Percentiles rank a stretch among this genome's conserved stretches.
phyloP scores from a whole-genome alignment of 2,797 vertebrate species.

The Sitta carolinensis region DNA sequence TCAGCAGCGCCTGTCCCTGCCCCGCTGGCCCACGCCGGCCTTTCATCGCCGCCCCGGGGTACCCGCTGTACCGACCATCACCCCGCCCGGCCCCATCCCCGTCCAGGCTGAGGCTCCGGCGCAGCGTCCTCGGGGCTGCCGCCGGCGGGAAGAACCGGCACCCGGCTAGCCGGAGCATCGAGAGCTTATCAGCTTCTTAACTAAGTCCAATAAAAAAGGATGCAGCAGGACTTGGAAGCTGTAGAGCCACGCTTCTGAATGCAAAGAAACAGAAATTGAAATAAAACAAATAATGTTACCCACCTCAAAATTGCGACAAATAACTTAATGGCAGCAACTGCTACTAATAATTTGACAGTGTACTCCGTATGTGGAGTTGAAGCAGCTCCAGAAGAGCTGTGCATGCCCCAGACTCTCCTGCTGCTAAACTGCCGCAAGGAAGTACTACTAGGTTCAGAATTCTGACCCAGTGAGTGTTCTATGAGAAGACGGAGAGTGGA shows the following conservation, averaged over 20 bases:
- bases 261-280: not conserved
- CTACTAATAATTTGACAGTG: not conserved
- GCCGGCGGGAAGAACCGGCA: not conserved
- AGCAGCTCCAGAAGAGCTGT: not conserved
- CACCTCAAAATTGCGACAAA: not conserved
- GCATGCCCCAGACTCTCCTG: rapidly evolving
- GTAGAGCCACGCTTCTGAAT: not conserved
- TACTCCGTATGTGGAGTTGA: not conserved
- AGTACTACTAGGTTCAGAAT: too few relatives aligned
- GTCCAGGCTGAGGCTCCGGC: rapidly evolving
- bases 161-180: not conserved
- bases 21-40: not conserved
- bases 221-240: not conserved
- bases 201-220: not conserved
- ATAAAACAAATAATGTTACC: not conserved
- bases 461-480: not conserved
- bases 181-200: not conserved
- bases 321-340: not conserved
- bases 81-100: not conserved
- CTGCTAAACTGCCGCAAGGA: not conserved
- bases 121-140: conserved; percentile 62
- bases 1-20: conserved; percentile 71
- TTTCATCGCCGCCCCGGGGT: not conserved
- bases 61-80: not conserved
- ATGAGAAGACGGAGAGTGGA: not conserved